phyloP scores from a whole-genome alignment of 2,797 vertebrate genomes.

The Cygnus olor region DNA sequence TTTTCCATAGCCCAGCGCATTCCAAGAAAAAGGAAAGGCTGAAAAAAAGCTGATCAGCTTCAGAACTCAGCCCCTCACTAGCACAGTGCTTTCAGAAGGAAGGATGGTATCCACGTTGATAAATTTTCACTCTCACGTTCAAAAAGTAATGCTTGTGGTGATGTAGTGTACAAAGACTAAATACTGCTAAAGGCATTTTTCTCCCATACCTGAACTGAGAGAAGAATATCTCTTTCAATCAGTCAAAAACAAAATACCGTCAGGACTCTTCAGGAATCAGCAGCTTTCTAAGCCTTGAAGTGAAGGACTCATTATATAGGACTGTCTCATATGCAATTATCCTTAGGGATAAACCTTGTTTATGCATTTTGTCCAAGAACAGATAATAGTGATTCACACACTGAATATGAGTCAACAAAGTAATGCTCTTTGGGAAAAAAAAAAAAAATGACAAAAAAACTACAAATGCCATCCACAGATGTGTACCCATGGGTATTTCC shows the following conservation, averaged over 20 bases:
- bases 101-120: neutral
- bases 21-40: neutral
- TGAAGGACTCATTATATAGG: constrained; percentile 7
- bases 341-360: constrained; percentile 52
- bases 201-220: neutral
- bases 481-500: constrained; percentile 31
- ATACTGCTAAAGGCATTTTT: neutral
- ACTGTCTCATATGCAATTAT: constrained; percentile 24
- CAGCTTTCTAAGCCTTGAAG: neutral
- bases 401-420: constrained; percentile 31
- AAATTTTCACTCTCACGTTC: neutral
- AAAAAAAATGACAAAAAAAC: too few species aligned
- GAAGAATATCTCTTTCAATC: neutral
- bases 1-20: neutral
- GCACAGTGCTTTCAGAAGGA: neutral
- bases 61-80: neutral
- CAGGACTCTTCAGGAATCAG: neutral
- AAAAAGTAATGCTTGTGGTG: neutral
- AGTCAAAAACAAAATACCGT: neutral
- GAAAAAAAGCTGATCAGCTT: neutral
- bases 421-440: neutral
- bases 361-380: constrained; percentile 52
- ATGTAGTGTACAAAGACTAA: neutral
- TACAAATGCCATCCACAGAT: neutral
- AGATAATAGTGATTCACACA: constrained; percentile 44